Evolutionary conservation across 2,113 vertebrate species (phyloP).

Genomic region (Lepisosteus oculatus): DNA sequence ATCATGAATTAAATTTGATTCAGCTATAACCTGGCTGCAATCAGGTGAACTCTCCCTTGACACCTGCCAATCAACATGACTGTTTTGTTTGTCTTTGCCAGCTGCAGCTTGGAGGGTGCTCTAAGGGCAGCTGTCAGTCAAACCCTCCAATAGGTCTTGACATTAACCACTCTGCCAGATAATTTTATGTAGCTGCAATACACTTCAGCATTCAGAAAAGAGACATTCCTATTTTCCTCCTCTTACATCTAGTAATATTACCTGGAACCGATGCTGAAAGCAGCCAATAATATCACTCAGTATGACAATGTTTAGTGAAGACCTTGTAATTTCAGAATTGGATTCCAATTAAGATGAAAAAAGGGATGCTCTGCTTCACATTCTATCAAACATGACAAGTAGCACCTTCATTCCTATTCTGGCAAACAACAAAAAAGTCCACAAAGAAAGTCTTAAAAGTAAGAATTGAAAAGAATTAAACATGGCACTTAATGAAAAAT

Average conservation of each 20-base stretch:
- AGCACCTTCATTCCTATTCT: not conserved
- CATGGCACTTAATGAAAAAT: conserved; percentile 16
- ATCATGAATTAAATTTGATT: conserved; percentile 24
- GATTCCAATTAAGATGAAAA: not conserved
- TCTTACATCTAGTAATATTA: not conserved
- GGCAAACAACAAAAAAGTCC: not conserved
- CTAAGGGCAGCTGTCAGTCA: conserved; percentile 46
- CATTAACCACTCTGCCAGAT: conserved; percentile 3
- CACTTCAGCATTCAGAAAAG: not conserved
- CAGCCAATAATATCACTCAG: not conserved
- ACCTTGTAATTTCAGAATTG: not conserved
- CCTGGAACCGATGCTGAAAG: not conserved
- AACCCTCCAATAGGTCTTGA: conserved; percentile 13
- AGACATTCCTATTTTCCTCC: not conserved
- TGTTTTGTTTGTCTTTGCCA: conserved; percentile 38
- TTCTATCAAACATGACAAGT: not conserved
- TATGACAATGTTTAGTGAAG: too few species aligned
- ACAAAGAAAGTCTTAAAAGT: not conserved
- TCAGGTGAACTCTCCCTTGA: conserved; percentile 25
- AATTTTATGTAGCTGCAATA: not conserved
- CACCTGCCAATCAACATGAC: conserved; percentile 43
- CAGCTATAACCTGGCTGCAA: not conserved
- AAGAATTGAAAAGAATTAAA: conserved; percentile 14
- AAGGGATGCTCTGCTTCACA: not conserved
- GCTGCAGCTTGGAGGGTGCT: conserved; percentile 41